A percentile compares a stretch with the other conserved stretches of the same genome.
Evolutionary conservation across 2,888 invertebrate genomes (phyloP).

Genomic region (Drosophila kokeensis): DNA sequence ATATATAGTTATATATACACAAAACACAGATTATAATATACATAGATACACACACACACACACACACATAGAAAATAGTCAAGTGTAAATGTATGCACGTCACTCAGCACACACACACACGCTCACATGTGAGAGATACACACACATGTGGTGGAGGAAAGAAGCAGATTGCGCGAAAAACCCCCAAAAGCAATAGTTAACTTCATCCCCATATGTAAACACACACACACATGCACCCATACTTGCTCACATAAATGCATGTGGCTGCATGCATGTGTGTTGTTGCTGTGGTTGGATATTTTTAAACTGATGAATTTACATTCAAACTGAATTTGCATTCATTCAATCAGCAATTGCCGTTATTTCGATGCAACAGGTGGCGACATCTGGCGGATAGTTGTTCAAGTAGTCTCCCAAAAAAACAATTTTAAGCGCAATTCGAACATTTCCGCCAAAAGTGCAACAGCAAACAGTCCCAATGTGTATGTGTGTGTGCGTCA

Average conservation of each 20-base stretch:
- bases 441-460: neutral
- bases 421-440: slow-evolving; percentile 1
- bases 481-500: slow-evolving; percentile 8
- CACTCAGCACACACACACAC: slow-evolving; percentile 39
- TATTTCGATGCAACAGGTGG: slow-evolving; percentile 37
- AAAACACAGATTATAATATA: slow-evolving; percentile 44
- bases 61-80: slow-evolving; percentile 56
- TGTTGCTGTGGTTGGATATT: slow-evolving; percentile 17
- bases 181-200: slow-evolving; percentile 40
- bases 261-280: slow-evolving; percentile 6
- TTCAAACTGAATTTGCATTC: slow-evolving; percentile 5
- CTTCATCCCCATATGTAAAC: slow-evolving; percentile 46
- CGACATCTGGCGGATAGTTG: slow-evolving; percentile 36
- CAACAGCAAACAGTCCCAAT: slow-evolving; percentile 9
- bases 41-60: slow-evolving; percentile 34
- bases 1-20: slow-evolving; percentile 60
- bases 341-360: slow-evolving; percentile 21
- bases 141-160: slow-evolving; percentile 16
- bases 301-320: slow-evolving; percentile 24
- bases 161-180: slow-evolving; percentile 10
- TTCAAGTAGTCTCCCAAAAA: slow-evolving; percentile 13
- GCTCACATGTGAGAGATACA: slow-evolving; percentile 6
- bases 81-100: slow-evolving; percentile 73
- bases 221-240: slow-evolving; percentile 8
- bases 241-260: slow-evolving; percentile 13